Evolutionary conservation across 2,888 invertebrate species (phyloP), one percentile per base, ranked within the genome.

Genomic region (Oconnorella tubifera): DNA sequence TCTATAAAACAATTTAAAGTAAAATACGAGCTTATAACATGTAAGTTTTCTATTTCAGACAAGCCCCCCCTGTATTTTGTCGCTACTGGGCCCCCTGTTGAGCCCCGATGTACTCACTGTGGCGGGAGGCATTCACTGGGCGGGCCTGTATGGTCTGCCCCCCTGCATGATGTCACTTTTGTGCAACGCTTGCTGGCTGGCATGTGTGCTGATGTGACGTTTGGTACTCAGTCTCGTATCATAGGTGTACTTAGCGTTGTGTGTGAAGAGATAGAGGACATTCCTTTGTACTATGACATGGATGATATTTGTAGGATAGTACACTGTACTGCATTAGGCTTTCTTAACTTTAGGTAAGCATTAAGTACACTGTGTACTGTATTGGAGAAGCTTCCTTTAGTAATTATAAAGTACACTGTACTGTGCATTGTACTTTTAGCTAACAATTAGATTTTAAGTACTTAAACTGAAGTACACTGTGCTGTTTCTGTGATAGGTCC

Each of bases 121-220:
- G 58, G 62, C 10, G 40, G 63, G 14, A 63, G 58, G 40, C 89
- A 90, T 81, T 89, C 90, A 77, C 88, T 91, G 64, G 82, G 92
- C 10, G 99, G 99, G 1, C 99, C 99, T 0, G 89, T 99, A 72
- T 99, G 97, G 95, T 87, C 89, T 0, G 91, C 87, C 0, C 89
- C 90, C 0, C 86, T 99, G 50, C 95, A 98, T 81, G 87, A 91
- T 73, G 83, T 84, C 56, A 80, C 84, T 0, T 99, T 99, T 83
- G 88, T 97, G 0, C 76, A 84, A 0, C 83, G 87, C 53, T 85
- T 96, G 4, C 78, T 92, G 6, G 70, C 75, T 1, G 67, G 79
- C n/a, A 75, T 77, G 14, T 66, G 73, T 49, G 63, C 74, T 2
- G 55, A 66, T 78, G 83, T 59, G 77, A 84, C 73, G 84, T 89